phyloP scores from a whole-genome alignment of 1,140 invertebrate species.

The Calosoma granatense region DNA sequence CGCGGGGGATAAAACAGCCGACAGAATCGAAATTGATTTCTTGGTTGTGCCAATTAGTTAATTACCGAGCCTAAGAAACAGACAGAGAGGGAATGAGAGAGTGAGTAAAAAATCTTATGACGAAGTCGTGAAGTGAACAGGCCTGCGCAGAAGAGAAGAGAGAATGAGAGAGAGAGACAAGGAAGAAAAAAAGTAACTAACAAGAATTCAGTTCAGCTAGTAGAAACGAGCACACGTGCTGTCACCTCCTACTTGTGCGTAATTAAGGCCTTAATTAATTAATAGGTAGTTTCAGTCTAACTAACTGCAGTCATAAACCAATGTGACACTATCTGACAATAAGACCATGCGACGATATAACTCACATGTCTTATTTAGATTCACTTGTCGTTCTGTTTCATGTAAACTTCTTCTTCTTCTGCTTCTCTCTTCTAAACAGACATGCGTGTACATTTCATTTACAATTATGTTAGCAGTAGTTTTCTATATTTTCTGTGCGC shows the following conservation, averaged over 20 bases:
- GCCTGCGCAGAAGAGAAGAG: no score
- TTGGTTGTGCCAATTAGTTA: neutral
- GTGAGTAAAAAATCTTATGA: no score
- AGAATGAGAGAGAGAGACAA: no score
- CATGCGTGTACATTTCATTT: no score
- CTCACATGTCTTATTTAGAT: neutral
- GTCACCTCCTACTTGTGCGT: neutral
- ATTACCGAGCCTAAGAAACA: constrained; percentile 2
- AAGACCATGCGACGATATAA: neutral
- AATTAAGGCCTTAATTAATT: constrained; percentile 6
- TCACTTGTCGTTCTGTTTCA: neutral
- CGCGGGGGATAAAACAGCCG: neutral
- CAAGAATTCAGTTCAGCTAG: no score
- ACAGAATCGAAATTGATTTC: neutral
- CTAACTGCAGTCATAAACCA: neutral
- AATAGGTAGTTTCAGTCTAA: constrained; percentile 2
- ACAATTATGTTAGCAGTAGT: no score
- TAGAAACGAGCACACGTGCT: neutral
- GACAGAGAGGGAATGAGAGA: no score
- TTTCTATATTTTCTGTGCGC: no score
- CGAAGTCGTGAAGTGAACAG: no score
- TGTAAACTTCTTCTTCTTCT: neutral
- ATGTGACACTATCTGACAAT: constrained; percentile 4
- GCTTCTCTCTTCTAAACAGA: neutral
- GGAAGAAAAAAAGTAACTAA: no score